Percentiles rank a stretch among this genome's conserved stretches.
Evolutionary conservation across 2,888 invertebrate genomes (phyloP).

Genomic region (Xylota segnis): DNA sequence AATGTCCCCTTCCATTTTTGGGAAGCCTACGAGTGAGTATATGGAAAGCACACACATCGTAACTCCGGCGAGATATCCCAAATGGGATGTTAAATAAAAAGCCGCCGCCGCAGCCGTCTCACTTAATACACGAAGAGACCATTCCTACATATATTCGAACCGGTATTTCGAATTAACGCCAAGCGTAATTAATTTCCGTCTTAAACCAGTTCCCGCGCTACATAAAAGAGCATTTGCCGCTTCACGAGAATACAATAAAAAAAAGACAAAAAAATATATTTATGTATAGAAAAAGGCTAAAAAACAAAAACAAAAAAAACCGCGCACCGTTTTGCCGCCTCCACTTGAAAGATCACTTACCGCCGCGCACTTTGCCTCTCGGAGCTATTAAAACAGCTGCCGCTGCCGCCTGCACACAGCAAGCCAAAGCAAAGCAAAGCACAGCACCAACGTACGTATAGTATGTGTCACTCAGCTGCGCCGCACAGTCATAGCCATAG

Average conservation of each 20-base stretch:
- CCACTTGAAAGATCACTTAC: conserved; percentile 74
- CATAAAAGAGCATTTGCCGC: conserved; percentile 74
- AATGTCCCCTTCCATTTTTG: conserved; percentile 18
- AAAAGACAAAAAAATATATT: conserved; percentile 22
- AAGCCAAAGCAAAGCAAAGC: too few relatives aligned
- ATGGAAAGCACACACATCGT: conserved; percentile 39
- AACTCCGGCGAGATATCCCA: conserved; percentile 32
- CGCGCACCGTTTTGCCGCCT: conserved; percentile 62
- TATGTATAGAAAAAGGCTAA: conserved; percentile 54
- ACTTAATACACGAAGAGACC: conserved; percentile 22
- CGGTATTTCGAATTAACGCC: conserved; percentile 77
- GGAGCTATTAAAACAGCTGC: conserved; percentile 48
- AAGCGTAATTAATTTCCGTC: conserved; percentile 78
- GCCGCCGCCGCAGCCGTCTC: conserved; percentile 47
- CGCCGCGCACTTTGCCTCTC: conserved; percentile 57
- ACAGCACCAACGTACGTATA: too few relatives aligned
- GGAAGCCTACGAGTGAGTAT: too few relatives aligned
- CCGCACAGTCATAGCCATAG: conserved; percentile 50
- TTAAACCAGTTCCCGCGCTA: conserved; percentile 76
- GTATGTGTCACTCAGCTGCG: conserved; percentile 30
- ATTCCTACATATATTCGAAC: conserved; percentile 64
- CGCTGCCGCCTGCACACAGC: conserved; percentile 44
- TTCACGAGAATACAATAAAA: conserved; percentile 69
- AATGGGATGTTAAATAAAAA: conserved; percentile 67
- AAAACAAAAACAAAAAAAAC: conserved; percentile 54